Percentiles rank a stretch among this genome's conserved stretches.
Conservation (phyloP, 64 coral and sea anemone genomes). For the Astreopora myriophthalma region DNA sequence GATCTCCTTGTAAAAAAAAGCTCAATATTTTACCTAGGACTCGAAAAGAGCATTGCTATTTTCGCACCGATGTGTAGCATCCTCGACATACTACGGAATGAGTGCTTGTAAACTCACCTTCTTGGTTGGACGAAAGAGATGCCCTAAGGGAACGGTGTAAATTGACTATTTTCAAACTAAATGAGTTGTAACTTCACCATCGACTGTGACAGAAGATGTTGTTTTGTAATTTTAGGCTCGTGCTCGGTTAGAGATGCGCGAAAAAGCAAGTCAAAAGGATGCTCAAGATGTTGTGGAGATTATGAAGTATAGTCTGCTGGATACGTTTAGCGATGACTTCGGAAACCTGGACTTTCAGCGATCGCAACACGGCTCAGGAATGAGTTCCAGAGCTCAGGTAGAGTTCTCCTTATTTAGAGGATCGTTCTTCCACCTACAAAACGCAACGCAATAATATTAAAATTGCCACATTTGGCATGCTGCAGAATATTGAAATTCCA, state of each 20-base stretch:
- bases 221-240: conserved; percentile 64
- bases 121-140: too few species aligned
- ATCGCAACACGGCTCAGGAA: conserved; percentile 95
- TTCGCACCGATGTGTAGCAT: too few species aligned
- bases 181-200: not conserved
- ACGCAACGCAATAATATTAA: too few species aligned
- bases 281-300: conserved; percentile 92
- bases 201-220: too few species aligned
- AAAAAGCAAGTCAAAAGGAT: conserved; percentile 85
- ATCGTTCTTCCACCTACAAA: not conserved
- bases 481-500: too few species aligned
- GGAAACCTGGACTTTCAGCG: conserved; percentile 90
- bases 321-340: conserved; percentile 86
- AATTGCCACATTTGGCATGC: too few species aligned
- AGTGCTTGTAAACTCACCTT: too few species aligned
- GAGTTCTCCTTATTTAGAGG: not conserved
- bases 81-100: too few species aligned
- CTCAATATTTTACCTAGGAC: too few species aligned
- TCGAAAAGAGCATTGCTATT: too few species aligned
- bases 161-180: not conserved
- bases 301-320: conserved; percentile 93
- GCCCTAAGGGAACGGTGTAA: too few species aligned
- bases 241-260: conserved; percentile 88
- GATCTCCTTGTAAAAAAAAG: too few species aligned
- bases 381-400: conserved; percentile 95